Conservation (phyloP, 2,888 invertebrate species). For the Aleiodes leptofemur region DNA sequence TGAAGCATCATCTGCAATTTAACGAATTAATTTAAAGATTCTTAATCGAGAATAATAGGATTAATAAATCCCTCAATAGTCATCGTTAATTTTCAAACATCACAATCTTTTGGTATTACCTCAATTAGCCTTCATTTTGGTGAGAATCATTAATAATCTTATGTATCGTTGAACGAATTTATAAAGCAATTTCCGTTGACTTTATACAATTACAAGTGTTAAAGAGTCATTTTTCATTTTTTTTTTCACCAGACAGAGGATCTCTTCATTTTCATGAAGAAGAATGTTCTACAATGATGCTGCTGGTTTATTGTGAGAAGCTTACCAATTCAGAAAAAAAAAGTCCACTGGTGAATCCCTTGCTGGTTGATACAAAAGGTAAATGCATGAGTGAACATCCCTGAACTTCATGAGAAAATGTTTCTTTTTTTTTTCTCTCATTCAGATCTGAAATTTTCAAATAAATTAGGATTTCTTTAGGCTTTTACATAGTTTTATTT, state of each 20-base stretch:
- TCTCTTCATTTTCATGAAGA: constrained; percentile 36
- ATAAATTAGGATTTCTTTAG: constrained; percentile 5
- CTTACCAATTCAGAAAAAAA: constrained; percentile 38
- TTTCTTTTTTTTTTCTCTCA: not conserved
- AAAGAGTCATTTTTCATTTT: constrained; percentile 55
- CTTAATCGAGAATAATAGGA: constrained; percentile 11
- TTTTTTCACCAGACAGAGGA: constrained; percentile 39
- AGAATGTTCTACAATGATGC: constrained; percentile 45
- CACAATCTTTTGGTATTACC: not conserved
- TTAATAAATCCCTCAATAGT: constrained; percentile 19
- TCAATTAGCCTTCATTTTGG: constrained; percentile 33
- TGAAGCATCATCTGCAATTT: constrained; percentile 37
- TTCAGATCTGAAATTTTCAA: constrained; percentile 15
- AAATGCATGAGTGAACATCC: constrained; percentile 37
- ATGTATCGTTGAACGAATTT: not conserved
- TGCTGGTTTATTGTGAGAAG: constrained; percentile 44
- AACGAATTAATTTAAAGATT: constrained; percentile 27
- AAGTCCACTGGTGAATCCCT: constrained; percentile 46
- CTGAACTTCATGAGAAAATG: constrained; percentile 16
- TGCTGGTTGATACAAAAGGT: constrained; percentile 50
- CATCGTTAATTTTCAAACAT: constrained; percentile 19
- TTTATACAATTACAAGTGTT: constrained; percentile 51
- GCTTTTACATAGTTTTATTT: not conserved
- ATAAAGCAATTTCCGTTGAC: constrained; percentile 22
- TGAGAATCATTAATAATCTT: constrained; percentile 24